A percentile compares a stretch with the other conserved stretches of the same genome.
Evolutionary conservation across 2,797 vertebrate genomes (phyloP).

Genomic region (Chelonia mydas): DNA sequence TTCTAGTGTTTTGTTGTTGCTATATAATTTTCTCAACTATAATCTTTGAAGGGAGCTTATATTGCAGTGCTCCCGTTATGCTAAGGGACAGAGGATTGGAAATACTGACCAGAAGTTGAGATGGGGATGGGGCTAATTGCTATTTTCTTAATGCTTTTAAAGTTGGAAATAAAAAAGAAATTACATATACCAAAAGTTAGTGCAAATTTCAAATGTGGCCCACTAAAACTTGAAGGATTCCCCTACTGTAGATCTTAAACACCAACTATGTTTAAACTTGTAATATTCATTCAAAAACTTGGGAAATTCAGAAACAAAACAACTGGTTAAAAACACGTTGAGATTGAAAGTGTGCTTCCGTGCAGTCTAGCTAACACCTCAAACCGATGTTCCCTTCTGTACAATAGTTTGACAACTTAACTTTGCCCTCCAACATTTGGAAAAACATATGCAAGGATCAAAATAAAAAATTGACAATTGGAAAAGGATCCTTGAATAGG

Average conservation of each 20-base stretch:
- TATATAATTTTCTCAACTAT: not conserved
- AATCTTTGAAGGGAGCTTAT: not conserved
- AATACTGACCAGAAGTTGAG: conserved; percentile 25
- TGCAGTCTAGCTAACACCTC: not conserved
- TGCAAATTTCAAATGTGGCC: not conserved
- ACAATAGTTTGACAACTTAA: conserved; percentile 27
- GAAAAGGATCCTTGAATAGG: not conserved
- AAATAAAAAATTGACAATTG: conserved; percentile 20
- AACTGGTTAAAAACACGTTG: not conserved
- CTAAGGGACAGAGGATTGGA: conserved; percentile 3
- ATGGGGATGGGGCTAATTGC: not conserved
- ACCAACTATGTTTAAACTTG: not conserved
- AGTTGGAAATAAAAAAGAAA: not conserved
- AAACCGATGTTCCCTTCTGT: not conserved
- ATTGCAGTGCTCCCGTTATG: not conserved
- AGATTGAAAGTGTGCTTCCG: not conserved
- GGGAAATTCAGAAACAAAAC: not conserved
- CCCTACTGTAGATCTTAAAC: not conserved
- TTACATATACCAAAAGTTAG: not conserved
- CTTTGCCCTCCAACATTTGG: not conserved
- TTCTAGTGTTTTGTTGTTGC: conserved; percentile 69
- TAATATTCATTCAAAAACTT: not conserved
- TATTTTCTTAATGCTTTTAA: not conserved
- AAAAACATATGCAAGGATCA: not conserved
- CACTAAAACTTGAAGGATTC: conserved; percentile 23